Conservation (phyloP, 2,797 vertebrate genomes). For the Myotis pilosus region DNA sequence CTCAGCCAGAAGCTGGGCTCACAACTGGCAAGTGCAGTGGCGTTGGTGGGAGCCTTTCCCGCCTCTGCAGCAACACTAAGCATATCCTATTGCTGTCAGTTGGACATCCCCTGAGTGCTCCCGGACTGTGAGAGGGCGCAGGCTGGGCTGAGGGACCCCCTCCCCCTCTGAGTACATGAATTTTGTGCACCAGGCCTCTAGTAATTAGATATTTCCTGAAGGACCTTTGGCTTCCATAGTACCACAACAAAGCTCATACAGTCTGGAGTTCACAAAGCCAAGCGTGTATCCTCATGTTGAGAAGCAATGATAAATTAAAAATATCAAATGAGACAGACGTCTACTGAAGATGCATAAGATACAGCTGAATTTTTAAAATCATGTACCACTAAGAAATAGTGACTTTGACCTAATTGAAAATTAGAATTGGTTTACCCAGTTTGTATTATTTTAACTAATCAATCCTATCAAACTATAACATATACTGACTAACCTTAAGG, state of each 20-base stretch:
- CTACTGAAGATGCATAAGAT: neutral
- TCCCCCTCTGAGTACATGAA: too few relatives aligned
- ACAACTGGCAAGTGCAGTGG: too few relatives aligned
- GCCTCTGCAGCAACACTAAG: rapidly evolving
- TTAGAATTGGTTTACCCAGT: neutral
- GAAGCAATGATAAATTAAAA: neutral
- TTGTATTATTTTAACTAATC: neutral
- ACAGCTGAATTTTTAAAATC: neutral
- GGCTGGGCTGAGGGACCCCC: too few relatives aligned
- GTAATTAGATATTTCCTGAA: neutral
- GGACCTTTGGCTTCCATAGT: neutral
- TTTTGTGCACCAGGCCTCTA: too few relatives aligned
- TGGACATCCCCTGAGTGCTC: too few relatives aligned
- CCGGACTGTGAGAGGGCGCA: too few relatives aligned
- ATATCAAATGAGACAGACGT: neutral
- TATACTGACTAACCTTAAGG: neutral
- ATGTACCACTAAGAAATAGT: neutral
- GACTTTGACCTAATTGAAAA: conserved; percentile 24
- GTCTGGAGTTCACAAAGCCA: neutral
- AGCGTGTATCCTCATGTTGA: neutral
- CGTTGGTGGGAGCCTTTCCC: too few relatives aligned
- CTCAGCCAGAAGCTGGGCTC: too few relatives aligned
- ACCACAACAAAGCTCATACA: neutral
- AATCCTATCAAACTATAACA: neutral
- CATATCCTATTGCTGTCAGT: too few relatives aligned